phyloP scores from a whole-genome alignment of 2,113 vertebrate genomes.

The Phrynosoma blainvillii region DNA sequence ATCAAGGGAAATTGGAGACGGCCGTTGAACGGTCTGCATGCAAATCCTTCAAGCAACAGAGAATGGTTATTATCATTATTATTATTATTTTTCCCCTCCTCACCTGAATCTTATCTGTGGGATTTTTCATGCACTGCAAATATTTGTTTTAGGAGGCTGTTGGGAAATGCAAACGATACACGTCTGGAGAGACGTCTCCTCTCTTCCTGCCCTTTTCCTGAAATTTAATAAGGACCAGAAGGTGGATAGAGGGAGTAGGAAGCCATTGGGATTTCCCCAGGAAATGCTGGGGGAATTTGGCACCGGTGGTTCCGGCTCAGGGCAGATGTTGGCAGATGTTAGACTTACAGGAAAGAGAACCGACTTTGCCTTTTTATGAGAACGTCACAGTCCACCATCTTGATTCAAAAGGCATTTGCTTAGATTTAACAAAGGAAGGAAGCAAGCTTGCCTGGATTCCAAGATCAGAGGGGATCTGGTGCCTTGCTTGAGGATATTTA shows the following conservation, averaged over 20 bases:
- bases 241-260: neutral
- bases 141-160: conserved; percentile 15
- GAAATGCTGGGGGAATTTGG: neutral
- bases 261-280: neutral
- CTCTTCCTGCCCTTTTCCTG: too few species aligned
- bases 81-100: neutral
- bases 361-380: too few species aligned
- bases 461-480: too few species aligned
- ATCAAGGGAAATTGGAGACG: conserved; percentile 39
- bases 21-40: neutral
- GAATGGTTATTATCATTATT: too few species aligned
- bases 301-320: neutral
- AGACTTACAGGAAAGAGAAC: too few species aligned
- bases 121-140: conserved; percentile 14
- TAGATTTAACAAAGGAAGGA: too few species aligned
- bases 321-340: too few species aligned
- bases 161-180: neutral
- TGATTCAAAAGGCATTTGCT: too few species aligned
- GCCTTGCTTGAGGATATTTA: neutral
- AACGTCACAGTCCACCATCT: too few species aligned
- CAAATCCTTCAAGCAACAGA: conserved; percentile 2
- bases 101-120: neutral
- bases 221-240: neutral
- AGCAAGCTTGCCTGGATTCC: neutral
- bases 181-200: neutral